Percentiles rank a stretch among this genome's conserved stretches.
Evolutionary conservation across 2,888 invertebrate genomes (phyloP).

Genomic region (Acanthacorydalis orientalis): DNA sequence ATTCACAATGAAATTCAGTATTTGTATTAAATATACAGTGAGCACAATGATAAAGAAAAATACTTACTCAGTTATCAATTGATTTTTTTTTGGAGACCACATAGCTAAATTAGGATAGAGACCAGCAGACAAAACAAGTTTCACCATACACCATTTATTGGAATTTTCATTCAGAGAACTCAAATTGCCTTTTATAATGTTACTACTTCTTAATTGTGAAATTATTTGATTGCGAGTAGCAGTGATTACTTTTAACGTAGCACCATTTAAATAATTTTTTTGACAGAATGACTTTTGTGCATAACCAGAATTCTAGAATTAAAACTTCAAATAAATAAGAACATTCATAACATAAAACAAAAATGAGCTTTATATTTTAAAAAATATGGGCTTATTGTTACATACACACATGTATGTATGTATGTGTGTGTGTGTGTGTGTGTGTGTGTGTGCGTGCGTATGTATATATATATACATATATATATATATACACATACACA

Average conservation of each 20-base stretch:
- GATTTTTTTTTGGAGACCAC: conserved; percentile 43
- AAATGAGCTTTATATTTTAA: too few species aligned
- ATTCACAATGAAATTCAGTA: too few species aligned
- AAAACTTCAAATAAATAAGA: too few species aligned
- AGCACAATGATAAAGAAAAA: not conserved
- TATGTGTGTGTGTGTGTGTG: too few species aligned
- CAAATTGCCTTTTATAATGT: conserved; percentile 58
- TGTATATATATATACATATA: too few species aligned
- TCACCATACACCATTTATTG: conserved; percentile 79
- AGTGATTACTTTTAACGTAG: conserved; percentile 80
- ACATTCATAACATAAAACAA: too few species aligned
- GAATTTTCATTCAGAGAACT: conserved; percentile 69
- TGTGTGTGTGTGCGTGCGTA: too few species aligned
- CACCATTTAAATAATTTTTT: conserved; percentile 57
- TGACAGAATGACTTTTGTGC: conserved; percentile 34
- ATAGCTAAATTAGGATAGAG: conserved; percentile 78
- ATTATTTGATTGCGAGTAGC: conserved; percentile 70
- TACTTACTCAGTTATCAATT: conserved; percentile 26
- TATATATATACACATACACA: too few species aligned
- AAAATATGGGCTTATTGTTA: too few species aligned
- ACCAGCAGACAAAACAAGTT: conserved; percentile 75
- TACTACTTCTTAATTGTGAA: conserved; percentile 59
- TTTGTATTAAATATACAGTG: conserved; percentile 12
- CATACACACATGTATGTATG: too few species aligned
- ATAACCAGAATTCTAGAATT: not conserved